Evolutionary conservation across 2,797 vertebrate species (phyloP).

Genomic region (Danio choprae): DNA sequence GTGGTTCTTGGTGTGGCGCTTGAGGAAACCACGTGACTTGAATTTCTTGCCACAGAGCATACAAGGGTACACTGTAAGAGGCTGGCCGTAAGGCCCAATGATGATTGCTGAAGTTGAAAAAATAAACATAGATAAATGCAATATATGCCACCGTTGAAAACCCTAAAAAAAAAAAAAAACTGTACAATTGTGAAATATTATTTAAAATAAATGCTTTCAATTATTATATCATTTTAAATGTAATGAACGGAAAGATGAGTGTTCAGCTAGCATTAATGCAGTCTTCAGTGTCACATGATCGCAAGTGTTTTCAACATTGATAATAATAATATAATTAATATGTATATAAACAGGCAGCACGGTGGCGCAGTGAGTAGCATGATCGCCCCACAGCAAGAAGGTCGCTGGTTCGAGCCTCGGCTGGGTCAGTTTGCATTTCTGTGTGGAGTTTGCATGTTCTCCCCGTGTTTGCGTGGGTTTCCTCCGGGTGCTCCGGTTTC

Average conservation of each 20-base stretch:
- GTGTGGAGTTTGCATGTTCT: no score
- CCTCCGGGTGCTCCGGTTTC: no score
- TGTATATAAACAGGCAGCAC: no score
- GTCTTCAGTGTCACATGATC: background rate
- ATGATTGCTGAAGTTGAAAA: slow-evolving; percentile 79
- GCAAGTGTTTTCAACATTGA: no score
- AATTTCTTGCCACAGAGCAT: slow-evolving; percentile 92
- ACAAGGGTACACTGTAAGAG: slow-evolving; percentile 88
- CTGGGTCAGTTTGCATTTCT: no score
- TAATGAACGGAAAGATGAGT: background rate
- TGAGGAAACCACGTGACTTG: slow-evolving; percentile 88
- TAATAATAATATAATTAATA: no score
- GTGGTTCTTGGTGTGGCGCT: slow-evolving; percentile 89
- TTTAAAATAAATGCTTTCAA: background rate
- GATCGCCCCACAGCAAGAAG: no score
- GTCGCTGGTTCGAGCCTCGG: no score
- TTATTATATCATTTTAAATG: background rate
- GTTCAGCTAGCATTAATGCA: background rate
- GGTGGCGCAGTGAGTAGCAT: no score
- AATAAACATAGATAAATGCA: background rate
- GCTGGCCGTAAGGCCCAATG: slow-evolving; percentile 88
- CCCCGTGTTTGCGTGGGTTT: no score
- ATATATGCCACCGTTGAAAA: background rate
- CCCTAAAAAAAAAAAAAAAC: background rate
- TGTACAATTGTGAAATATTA: background rate